Base-by-base conservation (phyloP, 2,797 vertebrate genomes). In the Vultur gryphus region DNA sequence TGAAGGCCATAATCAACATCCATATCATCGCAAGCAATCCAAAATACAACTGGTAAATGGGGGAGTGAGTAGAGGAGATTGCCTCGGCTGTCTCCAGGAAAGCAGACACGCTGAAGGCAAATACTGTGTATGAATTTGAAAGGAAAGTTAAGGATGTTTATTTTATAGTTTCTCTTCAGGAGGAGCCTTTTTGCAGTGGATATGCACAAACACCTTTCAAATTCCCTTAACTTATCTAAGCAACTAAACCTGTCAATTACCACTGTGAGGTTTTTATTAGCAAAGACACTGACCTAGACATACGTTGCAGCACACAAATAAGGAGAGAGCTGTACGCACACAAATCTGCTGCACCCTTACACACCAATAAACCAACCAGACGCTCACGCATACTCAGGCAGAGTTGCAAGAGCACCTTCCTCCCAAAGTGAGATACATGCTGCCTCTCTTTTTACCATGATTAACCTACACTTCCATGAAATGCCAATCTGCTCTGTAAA, bases 1-100 rank as follows among this genome's bases (percentile, higher is more conserved):
- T 78, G 84, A 92, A 87, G 76, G 81, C 82, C 87, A 78, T 62
- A 85, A 89, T 92, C 84, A 87, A 58, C 92, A 91, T 33, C 65
- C 39, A 6, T 58, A 85, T 48, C 41, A 79, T 84, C 1, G 0
- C 43, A 64, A 89, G 35, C 75, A 83, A 85, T 80, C 86, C 89
- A 65, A 93, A 95, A 57, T 35, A 75, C 64, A 91, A 15, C 62
- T 69, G 69, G 65, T 51, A 57, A 90, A 64, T 26, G 64, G 51
- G 39, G 0, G 1, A 84, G 14, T 21, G 18, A 78, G 54, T 67
- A 84, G 24, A 75, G 37, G 46, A 90, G 84, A 51, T 49, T 41
- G 75, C 37, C n/a, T 83, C 2, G 0, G n/a, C 76, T 79, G 78
- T 44, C 75, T 85, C 33, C 49, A 69, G 66, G 67, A 92, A 77